phyloP scores from a whole-genome alignment of 2,888 invertebrate species.

The Luperina nickerlii region DNA sequence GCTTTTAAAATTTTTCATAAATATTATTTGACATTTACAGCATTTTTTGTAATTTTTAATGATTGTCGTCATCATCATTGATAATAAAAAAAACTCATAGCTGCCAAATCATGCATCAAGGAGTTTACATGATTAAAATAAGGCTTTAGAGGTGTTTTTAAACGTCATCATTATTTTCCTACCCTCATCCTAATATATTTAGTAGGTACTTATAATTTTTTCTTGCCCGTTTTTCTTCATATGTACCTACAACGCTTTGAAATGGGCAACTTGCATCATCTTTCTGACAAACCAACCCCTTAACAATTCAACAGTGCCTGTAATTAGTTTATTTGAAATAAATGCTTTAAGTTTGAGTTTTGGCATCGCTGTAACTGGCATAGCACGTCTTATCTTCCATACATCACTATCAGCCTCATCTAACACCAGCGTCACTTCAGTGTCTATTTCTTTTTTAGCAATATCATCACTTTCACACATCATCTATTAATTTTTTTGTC shows the following conservation, averaged over 20 bases:
- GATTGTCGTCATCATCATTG: background rate
- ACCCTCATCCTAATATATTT: too few species aligned
- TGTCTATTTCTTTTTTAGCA: background rate
- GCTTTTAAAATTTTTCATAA: conserved; percentile 45
- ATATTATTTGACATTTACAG: conserved; percentile 42
- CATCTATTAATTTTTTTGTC: too few species aligned
- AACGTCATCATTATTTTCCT: background rate
- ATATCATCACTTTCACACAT: background rate
- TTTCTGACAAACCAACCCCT: background rate
- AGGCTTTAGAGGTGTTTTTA: background rate
- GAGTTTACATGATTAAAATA: background rate
- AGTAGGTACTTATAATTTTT: background rate
- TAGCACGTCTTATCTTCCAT: background rate
- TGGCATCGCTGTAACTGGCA: background rate
- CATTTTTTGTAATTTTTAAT: conserved; percentile 32
- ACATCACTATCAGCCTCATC: too few species aligned
- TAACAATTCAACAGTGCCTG: background rate
- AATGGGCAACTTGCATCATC: too few species aligned
- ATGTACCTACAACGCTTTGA: too few species aligned
- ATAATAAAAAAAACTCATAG: background rate
- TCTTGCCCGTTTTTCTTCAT: background rate
- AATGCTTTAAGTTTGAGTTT: background rate
- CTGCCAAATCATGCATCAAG: background rate
- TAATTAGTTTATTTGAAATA: background rate
- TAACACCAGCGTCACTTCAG: too few species aligned